Base-by-base conservation (phyloP, 2,113 vertebrate genomes). In the Chamaea fasciata region DNA sequence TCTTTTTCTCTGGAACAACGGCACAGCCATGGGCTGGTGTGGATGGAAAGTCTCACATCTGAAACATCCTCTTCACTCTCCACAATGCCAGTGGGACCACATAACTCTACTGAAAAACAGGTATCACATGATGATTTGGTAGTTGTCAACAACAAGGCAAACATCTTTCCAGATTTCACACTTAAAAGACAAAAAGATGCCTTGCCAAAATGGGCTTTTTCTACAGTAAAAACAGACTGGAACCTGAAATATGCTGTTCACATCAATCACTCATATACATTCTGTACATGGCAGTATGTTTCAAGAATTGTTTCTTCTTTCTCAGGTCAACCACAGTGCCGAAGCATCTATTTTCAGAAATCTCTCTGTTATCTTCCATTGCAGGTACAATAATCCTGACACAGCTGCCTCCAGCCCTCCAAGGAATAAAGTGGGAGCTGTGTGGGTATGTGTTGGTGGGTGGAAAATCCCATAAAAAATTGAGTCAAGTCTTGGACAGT, bases 121-220 rank as follows among this genome's bases (percentile, higher is more conserved):
- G 88, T 92, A 95, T 96, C 96, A 97, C 89, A 56, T 93, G 93
- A 87, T 60, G 86, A 79, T 82, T 71, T 55, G 86, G 81, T 81
- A 87, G 83, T 10, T 79, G 87, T 55, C 77, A 69, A 64, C 64
- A 95, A 87, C 2, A 15, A 92, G 81, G 37, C 71, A 75, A 93
- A 62, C 33, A 39, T 67, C 83, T 70, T 67, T 85, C 74, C 78
- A 90, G 47, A 80, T 50, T 89, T 89, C 87, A 92, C 62, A 79
- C 74, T 95, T 77, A 11, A 82, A 90, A 90, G 49, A 82, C 28
- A 46, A 87, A 74, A 89, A 82, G 60, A 78, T 68, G 53, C 30
- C 31, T 87, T 93, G 92, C 80, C 92, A 94, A 79, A 87, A 71
- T 2, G 50, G 37, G 11, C 26, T 77, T 62, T 63, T 93, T 63